Percentiles rank a stretch among this genome's conserved stretches.
Conservation (phyloP, 2,888 invertebrate genomes). For the Chloroclystis v-ata region DNA sequence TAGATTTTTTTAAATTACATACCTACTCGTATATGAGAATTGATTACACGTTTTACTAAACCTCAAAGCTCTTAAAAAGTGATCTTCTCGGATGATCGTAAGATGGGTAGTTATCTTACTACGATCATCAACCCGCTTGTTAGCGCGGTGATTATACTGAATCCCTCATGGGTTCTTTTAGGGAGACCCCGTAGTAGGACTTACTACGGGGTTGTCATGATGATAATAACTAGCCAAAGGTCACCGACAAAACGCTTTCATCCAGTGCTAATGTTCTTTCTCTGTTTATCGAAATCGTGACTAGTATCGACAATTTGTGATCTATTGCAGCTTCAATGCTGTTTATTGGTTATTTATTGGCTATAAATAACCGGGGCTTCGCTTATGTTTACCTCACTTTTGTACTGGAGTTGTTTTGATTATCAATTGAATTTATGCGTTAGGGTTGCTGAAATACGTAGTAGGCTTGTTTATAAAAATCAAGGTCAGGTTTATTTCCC, state of each 20-base stretch:
- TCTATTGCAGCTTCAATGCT: slow-evolving; percentile 23
- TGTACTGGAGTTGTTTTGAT: slow-evolving; percentile 13
- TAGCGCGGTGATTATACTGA: no score
- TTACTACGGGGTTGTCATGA: no score
- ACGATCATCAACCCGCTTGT: no score
- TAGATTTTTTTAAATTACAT: no score
- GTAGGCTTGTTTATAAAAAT: background rate
- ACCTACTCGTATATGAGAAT: no score
- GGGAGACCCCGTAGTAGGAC: no score
- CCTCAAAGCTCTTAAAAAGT: no score
- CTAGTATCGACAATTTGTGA: slow-evolving; percentile 46
- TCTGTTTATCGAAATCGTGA: slow-evolving; percentile 65
- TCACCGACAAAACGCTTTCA: slow-evolving; percentile 45
- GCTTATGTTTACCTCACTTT: slow-evolving; percentile 7
- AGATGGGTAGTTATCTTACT: no score
- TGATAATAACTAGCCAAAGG: background rate
- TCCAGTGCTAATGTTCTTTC: slow-evolving; percentile 48
- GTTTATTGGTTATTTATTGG: slow-evolving; percentile 36
- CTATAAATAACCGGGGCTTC: slow-evolving; percentile 29
- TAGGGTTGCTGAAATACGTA: background rate
- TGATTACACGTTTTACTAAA: no score
- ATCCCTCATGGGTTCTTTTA: no score
- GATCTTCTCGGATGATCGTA: no score
- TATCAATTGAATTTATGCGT: slow-evolving; percentile 14
- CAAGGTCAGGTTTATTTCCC: background rate